These are phyloP conservation scores for Rhyacichthys aspro DNA, from an alignment of 2,797 vertebrate genomes.

Conservation along the genomic window DNA sequence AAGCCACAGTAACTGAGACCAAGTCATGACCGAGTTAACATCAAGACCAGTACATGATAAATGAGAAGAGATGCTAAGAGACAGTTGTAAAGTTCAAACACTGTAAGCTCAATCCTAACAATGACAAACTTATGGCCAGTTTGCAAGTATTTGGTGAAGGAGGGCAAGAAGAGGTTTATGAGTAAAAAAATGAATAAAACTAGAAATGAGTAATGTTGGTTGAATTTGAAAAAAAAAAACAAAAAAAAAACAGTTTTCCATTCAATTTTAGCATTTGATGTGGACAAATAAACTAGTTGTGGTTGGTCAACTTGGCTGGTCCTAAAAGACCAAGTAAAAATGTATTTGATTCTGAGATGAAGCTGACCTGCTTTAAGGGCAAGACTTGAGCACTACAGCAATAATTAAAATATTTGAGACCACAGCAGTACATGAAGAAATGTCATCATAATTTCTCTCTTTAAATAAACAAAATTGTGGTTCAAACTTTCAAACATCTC, in stretches of 20 bases:
- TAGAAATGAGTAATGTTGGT: not conserved
- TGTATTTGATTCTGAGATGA: not conserved
- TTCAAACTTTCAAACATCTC: constrained; percentile 54
- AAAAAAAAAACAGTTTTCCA: no score
- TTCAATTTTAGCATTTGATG: no score
- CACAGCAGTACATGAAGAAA: constrained; percentile 38
- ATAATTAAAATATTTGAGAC: constrained; percentile 35
- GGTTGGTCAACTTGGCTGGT: no score
- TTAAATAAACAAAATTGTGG: constrained; percentile 67
- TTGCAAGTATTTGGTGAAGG: not conserved
- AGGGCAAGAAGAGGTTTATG: not conserved
- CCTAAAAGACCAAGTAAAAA: no score
- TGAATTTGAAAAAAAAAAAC: not conserved
- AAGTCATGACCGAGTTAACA: constrained; percentile 1
- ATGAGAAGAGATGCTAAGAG: not conserved
- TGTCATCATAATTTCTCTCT: constrained; percentile 51
- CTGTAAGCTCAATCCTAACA: not conserved
- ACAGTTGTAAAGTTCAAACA: constrained; percentile 1
- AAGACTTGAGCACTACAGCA: no score
- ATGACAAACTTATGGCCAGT: no score
- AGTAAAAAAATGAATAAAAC: not conserved
- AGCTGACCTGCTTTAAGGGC: no score
- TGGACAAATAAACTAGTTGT: no score
- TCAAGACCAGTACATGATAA: constrained; percentile 2
- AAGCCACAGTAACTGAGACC: not conserved